phyloP scores from a whole-genome alignment of 2,888 invertebrate genomes.

The Xestia c-nigrum region DNA sequence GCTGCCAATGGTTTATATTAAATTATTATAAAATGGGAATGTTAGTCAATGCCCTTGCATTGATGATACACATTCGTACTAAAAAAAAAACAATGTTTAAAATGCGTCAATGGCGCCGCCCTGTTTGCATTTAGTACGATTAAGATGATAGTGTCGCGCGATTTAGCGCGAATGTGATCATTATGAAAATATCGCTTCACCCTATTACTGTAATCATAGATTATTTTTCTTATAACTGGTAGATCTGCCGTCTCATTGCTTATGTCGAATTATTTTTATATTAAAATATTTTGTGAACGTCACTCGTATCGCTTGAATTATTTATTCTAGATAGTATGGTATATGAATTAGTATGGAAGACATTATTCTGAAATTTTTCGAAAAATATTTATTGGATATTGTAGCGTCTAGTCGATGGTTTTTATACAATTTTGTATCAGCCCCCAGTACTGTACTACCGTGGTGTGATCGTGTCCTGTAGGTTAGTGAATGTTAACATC shows the following conservation, averaged over 20 bases:
- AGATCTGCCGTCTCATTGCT: slow-evolving; percentile 86
- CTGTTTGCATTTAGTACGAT: slow-evolving; percentile 79
- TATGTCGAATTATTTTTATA: slow-evolving; percentile 77
- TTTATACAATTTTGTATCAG: slow-evolving; percentile 75
- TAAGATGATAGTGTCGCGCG: slow-evolving; percentile 79
- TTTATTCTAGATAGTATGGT: slow-evolving; percentile 84
- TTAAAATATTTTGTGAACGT: slow-evolving; percentile 77
- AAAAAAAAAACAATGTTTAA: slow-evolving; percentile 73
- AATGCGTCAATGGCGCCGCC: slow-evolving; percentile 75
- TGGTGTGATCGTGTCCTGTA: slow-evolving; percentile 56
- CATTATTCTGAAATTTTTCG: slow-evolving; percentile 74
- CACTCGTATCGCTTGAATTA: slow-evolving; percentile 81
- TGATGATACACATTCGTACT: slow-evolving; percentile 81
- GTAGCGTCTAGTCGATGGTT: slow-evolving; percentile 87
- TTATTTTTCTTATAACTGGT: slow-evolving; percentile 78
- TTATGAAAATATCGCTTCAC: slow-evolving; percentile 80
- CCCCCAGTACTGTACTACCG: slow-evolving; percentile 65
- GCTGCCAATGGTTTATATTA: slow-evolving; percentile 80
- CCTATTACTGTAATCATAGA: slow-evolving; percentile 81
- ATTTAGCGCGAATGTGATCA: slow-evolving; percentile 83
- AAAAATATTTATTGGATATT: slow-evolving; percentile 84
- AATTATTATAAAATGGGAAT: slow-evolving; percentile 81
- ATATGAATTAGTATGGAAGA: slow-evolving; percentile 71
- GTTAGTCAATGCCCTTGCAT: slow-evolving; percentile 84
- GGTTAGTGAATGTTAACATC: slow-evolving; percentile 74